Evolutionary conservation across 2,113 vertebrate genomes (phyloP).

Genomic region (Phylloscopus trochiloides): DNA sequence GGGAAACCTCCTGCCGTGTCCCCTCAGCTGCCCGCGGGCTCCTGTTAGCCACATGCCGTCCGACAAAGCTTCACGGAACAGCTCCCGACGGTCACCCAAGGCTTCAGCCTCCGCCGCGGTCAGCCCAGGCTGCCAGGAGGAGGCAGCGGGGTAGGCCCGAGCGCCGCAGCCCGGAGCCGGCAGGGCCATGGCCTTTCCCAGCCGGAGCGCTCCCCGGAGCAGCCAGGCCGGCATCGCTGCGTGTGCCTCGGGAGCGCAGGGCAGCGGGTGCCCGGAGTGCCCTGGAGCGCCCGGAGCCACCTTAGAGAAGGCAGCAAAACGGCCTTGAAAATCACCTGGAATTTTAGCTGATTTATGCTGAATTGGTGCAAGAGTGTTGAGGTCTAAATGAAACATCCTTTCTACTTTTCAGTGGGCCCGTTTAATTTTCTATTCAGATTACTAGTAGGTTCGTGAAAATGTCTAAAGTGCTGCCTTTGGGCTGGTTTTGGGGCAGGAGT

Average conservation of each 20-base stretch:
- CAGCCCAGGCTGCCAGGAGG: too few relatives aligned
- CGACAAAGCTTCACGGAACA: neutral
- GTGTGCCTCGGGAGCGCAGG: fast-evolving
- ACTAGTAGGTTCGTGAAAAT: neutral
- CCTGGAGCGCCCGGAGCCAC: neutral
- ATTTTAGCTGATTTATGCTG: neutral
- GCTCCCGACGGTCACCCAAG: neutral
- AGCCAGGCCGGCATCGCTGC: fast-evolving
- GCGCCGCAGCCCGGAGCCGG: neutral
- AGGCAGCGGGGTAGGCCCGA: neutral
- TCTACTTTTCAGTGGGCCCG: neutral
- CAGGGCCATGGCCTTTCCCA: neutral
- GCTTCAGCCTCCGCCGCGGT: neutral
- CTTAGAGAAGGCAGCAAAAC: neutral
- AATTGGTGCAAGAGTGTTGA: neutral
- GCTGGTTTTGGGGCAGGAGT: neutral
- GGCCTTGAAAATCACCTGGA: fast-evolving
- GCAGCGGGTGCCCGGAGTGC: fast-evolving
- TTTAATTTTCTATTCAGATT: neutral
- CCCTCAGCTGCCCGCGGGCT: neutral
- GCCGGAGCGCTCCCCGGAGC: too few relatives aligned
- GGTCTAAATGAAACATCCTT: neutral
- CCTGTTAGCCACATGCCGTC: neutral
- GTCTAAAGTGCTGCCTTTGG: fast-evolving
- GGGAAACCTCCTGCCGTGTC: neutral